These are phyloP conservation scores for Meiosimyza platycephala DNA, from an alignment of 2,888 invertebrate genomes.

Conservation along the genomic window DNA sequence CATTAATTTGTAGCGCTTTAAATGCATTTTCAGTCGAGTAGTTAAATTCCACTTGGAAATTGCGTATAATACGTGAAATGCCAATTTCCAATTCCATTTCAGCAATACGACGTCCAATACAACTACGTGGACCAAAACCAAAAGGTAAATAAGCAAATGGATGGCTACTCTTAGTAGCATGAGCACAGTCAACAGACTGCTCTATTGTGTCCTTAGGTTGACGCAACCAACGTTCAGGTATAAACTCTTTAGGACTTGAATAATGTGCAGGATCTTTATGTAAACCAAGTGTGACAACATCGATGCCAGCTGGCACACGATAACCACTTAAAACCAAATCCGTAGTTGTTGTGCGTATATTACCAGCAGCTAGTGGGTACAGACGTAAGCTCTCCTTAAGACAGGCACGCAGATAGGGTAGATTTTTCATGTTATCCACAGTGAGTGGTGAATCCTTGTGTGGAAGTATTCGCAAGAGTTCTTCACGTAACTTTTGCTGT, in stretches of 20 bases:
- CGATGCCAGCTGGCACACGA: slow-evolving; percentile 73
- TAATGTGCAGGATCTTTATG: slow-evolving; percentile 70
- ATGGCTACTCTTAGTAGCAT: slow-evolving; percentile 15
- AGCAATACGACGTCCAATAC: slow-evolving; percentile 80
- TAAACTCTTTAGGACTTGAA: slow-evolving; percentile 39
- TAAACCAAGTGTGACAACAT: slow-evolving; percentile 73
- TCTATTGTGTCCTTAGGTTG: neutral
- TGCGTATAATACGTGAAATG: slow-evolving; percentile 64
- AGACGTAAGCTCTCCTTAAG: slow-evolving; percentile 78
- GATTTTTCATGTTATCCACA: slow-evolving; percentile 66
- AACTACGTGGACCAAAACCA: slow-evolving; percentile 77
- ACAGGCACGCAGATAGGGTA: slow-evolving; percentile 77
- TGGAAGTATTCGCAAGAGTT: slow-evolving; percentile 65
- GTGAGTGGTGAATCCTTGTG: slow-evolving; percentile 67
- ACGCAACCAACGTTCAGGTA: slow-evolving; percentile 49
- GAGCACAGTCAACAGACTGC: neutral
- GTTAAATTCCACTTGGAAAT: slow-evolving; percentile 59
- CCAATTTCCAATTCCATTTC: slow-evolving; percentile 77
- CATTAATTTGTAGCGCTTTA: slow-evolving; percentile 57
- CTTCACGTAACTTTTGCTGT: slow-evolving; percentile 74
- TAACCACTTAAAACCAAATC: slow-evolving; percentile 76
- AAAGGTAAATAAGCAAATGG: slow-evolving; percentile 71
- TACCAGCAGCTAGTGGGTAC: slow-evolving; percentile 72
- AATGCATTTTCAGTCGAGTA: slow-evolving; percentile 58
- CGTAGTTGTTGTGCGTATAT: slow-evolving; percentile 69